phyloP scores from a whole-genome alignment of 2,113 vertebrate species.

The Marmota flaviventris region DNA sequence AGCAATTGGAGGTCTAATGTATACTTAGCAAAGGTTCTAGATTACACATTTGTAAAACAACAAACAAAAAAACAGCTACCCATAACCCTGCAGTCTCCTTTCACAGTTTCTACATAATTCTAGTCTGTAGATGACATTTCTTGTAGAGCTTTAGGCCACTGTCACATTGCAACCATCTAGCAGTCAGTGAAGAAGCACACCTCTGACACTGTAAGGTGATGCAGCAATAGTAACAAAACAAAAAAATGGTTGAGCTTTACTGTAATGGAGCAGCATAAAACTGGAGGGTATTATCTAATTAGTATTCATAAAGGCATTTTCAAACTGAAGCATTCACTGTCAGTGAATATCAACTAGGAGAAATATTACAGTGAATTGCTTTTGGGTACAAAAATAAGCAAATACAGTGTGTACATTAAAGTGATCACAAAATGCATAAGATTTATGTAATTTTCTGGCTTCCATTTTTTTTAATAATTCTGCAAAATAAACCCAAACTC shows the following conservation, averaged over 20 bases:
- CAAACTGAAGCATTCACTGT: not conserved
- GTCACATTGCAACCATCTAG: conserved; percentile 5
- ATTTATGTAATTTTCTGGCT: not conserved
- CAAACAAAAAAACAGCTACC: not conserved
- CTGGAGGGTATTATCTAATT: not conserved
- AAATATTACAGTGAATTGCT: not conserved
- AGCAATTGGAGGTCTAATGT: not conserved
- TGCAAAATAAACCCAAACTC: not conserved
- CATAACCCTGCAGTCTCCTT: not conserved
- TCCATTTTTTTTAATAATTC: not conserved
- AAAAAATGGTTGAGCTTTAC: not conserved
- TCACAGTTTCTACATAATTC: not conserved
- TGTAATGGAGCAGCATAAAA: not conserved
- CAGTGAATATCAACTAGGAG: not conserved
- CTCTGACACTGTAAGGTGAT: conserved; percentile 23
- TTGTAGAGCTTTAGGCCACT: not conserved
- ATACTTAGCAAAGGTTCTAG: not conserved
- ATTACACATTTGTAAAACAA: not conserved
- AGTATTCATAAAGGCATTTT: not conserved
- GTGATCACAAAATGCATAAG: not conserved
- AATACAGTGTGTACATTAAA: not conserved
- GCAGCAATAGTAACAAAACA: conserved; percentile 6
- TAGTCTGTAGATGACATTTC: not conserved
- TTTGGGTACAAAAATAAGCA: conserved; percentile 31
- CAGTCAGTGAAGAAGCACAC: not conserved